Evolutionary conservation across 2,888 invertebrate species (phyloP), one percentile per base, ranked within the genome.

Genomic region (Acanthoscelides obtectus): DNA sequence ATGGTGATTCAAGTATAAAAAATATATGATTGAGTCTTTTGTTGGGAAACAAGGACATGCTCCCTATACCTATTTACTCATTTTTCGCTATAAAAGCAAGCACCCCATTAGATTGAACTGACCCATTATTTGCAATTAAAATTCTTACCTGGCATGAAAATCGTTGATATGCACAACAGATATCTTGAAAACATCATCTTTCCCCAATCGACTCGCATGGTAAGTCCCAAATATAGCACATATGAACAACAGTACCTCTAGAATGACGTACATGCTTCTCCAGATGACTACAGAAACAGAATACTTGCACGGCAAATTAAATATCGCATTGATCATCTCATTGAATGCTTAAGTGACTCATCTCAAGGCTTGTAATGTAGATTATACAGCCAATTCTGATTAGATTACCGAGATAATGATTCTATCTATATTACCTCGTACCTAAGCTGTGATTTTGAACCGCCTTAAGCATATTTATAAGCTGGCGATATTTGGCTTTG

Each of bases 141-240:
- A 20, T 17, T 79, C 86, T 82, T 82, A 88, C 88, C 88, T 87
- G 19, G 88, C 88, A 77, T 89, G 89, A 78, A 89, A 89, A 83
- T 89, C 89, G 77, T 89, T 89, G 70, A 88, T 86, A 77, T 89
- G 89, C 70, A 89, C 85, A 69, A 90, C 86, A 76, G 89, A 87
- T 74, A 90, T 80, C 45, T 45, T 6, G 17, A 45, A 45, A 12
- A 1, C 45, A 6, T 45, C 45, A 12, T 45, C 1, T 6, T 45
- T 45, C 1, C 45, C 12, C 45, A 45, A 45, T 12, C 6, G 45
- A 45, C 17, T 45, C 45, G 45, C 12, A 12, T 45, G 45, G 17
- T 45, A 1, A 12, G 45, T 12, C 1, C 45, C 45, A 12, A 3
- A 45, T 45, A 45, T 1, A 6, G 12, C 45, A 45, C 45, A 45